These are phyloP conservation scores for Paradoxurus hermaphroditus DNA, from an alignment of 2,113 vertebrate genomes.

Conservation along the genomic window DNA sequence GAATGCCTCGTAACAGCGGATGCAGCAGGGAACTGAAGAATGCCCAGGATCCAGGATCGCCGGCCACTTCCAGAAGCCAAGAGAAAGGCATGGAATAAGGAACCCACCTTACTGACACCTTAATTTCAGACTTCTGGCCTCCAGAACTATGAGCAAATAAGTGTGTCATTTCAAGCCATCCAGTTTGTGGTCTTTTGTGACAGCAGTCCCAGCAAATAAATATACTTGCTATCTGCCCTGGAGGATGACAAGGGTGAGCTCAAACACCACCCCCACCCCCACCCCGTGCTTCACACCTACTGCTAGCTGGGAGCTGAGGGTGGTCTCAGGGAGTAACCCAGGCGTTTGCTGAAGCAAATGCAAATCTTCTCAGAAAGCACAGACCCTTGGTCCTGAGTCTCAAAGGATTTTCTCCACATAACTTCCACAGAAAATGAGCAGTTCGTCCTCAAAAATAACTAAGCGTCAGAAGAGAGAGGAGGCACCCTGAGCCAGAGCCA, in stretches of 20 bases:
- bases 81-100: neutral
- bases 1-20: neutral
- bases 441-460: neutral
- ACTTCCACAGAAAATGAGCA: neutral
- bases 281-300: fast-evolving
- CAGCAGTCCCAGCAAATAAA: neutral
- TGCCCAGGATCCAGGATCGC: neutral
- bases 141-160: neutral
- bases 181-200: neutral
- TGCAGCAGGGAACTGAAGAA: neutral
- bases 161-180: neutral
- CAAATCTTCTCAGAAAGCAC: neutral
- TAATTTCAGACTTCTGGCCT: neutral
- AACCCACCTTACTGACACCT: neutral
- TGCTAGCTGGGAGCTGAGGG: neutral
- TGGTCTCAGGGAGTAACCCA: fast-evolving
- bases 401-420: neutral
- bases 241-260: neutral
- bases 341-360: neutral
- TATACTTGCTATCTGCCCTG: fast-evolving
- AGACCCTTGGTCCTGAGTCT: neutral
- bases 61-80: neutral
- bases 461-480: neutral
- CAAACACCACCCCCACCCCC: fast-evolving
- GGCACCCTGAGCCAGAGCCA: neutral